Evolutionary conservation across 2,888 invertebrate species (phyloP), one percentile per base, ranked within the genome.

Genomic region (Aplocera efformata): DNA sequence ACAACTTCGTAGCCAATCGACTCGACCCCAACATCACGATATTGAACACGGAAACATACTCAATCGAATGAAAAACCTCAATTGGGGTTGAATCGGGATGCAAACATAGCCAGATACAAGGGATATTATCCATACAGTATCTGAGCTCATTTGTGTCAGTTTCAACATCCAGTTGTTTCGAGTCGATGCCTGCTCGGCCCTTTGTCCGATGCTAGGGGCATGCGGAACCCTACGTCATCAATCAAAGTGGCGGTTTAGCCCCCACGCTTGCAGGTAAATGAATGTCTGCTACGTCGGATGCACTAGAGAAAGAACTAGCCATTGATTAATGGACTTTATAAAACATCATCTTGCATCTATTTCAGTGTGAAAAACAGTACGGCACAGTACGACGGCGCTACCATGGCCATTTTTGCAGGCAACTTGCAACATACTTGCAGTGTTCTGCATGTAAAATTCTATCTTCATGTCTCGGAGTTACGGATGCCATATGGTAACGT

Each of bases 171-270:
- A 36, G 78, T 82, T 78, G 81, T 80, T 82, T 81, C 79, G 75
- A 71, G 76, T 69, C 71, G 72, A 45, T 25, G 35, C 36, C 27
- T 17, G 13, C 13, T 17, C 13, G 64, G 67, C 63, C 63, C 71
- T n/a, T n/a, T n/a, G n/a, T n/a, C 62, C 79, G 79, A 84, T 83
- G 84, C 82, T 81, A 72, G 76, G 67, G 68, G 64, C 66, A 63
- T 60, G 69, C 21, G 40, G 36, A 41, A 43, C 48, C 40, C 48
- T 43, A 35, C 45, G 49, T 56, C 52, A 58, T 58, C 56, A 53
- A 58, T 58, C 56, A 58, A 50, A 55, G 52, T 38, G 48, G 43
- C 40, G 46, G 46, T 52, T 40, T 42, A 39, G 42, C 51, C 58
- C 62, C 63, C 61, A 63, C 64, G 66, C 66, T 63, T 67, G 61